Base-by-base conservation (phyloP, 2,797 vertebrate genomes). In the Phaenicophaeus curvirostris region DNA sequence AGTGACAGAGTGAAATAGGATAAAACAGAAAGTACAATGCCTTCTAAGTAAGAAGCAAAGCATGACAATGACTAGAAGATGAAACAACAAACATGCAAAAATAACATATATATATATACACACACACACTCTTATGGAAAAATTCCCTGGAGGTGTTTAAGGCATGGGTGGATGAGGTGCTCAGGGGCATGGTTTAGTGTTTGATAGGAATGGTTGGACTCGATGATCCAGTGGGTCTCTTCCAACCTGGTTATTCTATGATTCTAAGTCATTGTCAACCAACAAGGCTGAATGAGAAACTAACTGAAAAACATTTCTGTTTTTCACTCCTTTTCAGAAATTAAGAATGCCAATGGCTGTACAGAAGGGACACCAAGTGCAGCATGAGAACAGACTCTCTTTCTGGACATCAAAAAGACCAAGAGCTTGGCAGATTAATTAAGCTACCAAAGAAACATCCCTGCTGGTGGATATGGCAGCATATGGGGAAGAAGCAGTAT, bases 121-220 rank as follows among this genome's bases (percentile, higher is more conserved):
- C 5, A 8, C 5, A 7, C 5, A 8, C 5, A 6, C 25, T 72
- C 15, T 39, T 17, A 8, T 0, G 1, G 39, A 46, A 71, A 71
- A 85, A 67, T 39, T n/a, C n/a, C n/a, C n/a, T n/a, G n/a, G n/a
- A n/a, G n/a, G n/a, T n/a, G n/a, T n/a, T n/a, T n/a, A n/a, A n/a
- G n/a, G n/a, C n/a, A n/a, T n/a, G n/a, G n/a, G n/a, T n/a, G n/a
- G n/a, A n/a, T n/a, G n/a, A n/a, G n/a, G n/a, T n/a, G n/a, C n/a
- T n/a, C n/a, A n/a, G n/a, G n/a, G n/a, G n/a, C n/a, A n/a, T n/a
- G n/a, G n/a, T n/a, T n/a, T n/a, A n/a, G n/a, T n/a, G n/a, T n/a
- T n/a, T n/a, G n/a, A n/a, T n/a, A n/a, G n/a, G n/a, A n/a, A n/a
- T n/a, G n/a, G n/a, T n/a, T n/a, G n/a, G n/a, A n/a, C n/a, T n/a